Percentiles rank a stretch among this genome's conserved stretches.
phyloP scores from a whole-genome alignment of 2,888 invertebrate genomes.

The Phlogophora meticulosa region DNA sequence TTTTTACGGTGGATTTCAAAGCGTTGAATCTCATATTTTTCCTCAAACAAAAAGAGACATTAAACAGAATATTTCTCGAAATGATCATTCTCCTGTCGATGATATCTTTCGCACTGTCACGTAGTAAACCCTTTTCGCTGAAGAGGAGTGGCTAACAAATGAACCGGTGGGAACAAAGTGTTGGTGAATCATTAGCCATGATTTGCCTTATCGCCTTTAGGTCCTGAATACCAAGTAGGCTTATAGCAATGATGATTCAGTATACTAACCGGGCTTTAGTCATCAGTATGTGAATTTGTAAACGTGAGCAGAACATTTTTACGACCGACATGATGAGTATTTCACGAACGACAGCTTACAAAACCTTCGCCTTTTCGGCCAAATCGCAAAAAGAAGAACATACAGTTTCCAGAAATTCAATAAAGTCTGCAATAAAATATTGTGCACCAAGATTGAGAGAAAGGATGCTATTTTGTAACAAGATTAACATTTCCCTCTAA shows the following conservation, averaged over 20 bases:
- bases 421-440: constrained; percentile 33
- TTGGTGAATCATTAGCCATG: constrained; percentile 84
- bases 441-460: background rate
- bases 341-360: constrained; percentile 28
- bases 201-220: constrained; percentile 83
- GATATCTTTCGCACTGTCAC: constrained; percentile 74
- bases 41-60: constrained; percentile 56
- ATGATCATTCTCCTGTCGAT: constrained; percentile 74
- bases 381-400: constrained; percentile 17
- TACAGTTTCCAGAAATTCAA: constrained; percentile 13
- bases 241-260: constrained; percentile 74
- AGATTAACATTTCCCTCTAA: constrained; percentile 41
- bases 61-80: constrained; percentile 64
- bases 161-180: constrained; percentile 72
- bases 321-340: constrained; percentile 37
- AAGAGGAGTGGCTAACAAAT: constrained; percentile 75
- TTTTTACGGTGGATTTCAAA: constrained; percentile 34
- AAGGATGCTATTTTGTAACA: constrained; percentile 22
- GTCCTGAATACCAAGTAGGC: constrained; percentile 83
- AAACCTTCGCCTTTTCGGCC: background rate
- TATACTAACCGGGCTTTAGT: constrained; percentile 64
- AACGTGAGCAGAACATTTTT: constrained; percentile 45
- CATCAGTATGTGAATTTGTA: constrained; percentile 45
- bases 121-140: constrained; percentile 73
- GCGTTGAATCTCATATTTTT: constrained; percentile 41